A percentile compares a stretch with the other conserved stretches of the same genome.
These are phyloP conservation scores for Ashinkailepas kermadecensis DNA, from an alignment of 2,888 invertebrate species.

Conservation along the genomic window DNA sequence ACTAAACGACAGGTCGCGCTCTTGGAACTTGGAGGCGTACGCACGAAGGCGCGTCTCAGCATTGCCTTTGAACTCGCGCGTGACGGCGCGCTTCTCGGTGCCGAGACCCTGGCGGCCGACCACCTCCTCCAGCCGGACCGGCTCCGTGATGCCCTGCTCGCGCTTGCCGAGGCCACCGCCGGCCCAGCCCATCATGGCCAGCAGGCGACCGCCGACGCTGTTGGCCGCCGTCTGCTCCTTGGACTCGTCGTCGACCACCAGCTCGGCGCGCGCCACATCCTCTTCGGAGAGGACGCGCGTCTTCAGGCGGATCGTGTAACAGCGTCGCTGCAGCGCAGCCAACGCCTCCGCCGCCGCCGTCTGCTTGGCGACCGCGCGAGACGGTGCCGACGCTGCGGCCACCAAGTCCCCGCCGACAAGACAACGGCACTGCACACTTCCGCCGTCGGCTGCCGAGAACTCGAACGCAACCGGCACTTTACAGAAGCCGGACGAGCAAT, in stretches of 20 bases:
- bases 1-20: slow-evolving; percentile 43
- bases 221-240: slow-evolving; percentile 37
- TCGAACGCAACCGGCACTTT: neutral
- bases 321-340: neutral
- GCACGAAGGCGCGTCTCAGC: slow-evolving; percentile 38
- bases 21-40: slow-evolving; percentile 39
- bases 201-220: slow-evolving; percentile 52
- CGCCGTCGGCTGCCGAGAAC: neutral
- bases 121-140: slow-evolving; percentile 43
- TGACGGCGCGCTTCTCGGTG: slow-evolving; percentile 31
- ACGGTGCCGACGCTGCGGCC: neutral
- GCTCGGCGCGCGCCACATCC: slow-evolving; percentile 17
- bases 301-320: slow-evolving; percentile 26
- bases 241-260: neutral
- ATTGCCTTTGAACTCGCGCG: slow-evolving; percentile 36
- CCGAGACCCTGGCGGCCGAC: slow-evolving; percentile 37
- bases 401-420: neutral
- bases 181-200: slow-evolving; percentile 63
- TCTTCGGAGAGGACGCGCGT: slow-evolving; percentile 17
- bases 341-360: neutral
- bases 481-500: neutral
- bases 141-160: slow-evolving; percentile 57
- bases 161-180: slow-evolving; percentile 60
- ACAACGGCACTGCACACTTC: neutral
- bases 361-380: neutral